Evolutionary conservation across 2,888 invertebrate genomes (phyloP), one percentile per base, ranked within the genome.

Genomic region (Sceliomorpha sp.): DNA sequence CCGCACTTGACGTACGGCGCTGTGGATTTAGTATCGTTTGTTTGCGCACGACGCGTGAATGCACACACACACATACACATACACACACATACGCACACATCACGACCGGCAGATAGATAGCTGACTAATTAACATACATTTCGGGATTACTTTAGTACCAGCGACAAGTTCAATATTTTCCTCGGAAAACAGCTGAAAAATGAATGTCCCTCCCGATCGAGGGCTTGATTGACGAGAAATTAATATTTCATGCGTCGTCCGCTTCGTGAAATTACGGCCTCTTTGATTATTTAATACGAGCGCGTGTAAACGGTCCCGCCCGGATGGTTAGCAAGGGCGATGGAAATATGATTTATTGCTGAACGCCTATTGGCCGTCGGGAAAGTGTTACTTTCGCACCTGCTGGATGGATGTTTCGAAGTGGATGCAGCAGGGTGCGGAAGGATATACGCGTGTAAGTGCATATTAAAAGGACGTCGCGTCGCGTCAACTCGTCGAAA

Each of bases 331-430:
- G 40, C 27, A 45, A 37, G 14, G 44, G 15, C 26, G 34, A 8
- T 14, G 40, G 40, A 31, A 39, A 47, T 48, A 27, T 59, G 59
- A 59, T 59, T 59, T 59, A 59, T 48, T 48, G 48, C 48, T 26
- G 10, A 8, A 40, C 59, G 32, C 59, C 48, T 40, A 59, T 59
- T 59, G 59, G 59, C 34, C 27, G 39, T 59, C 59, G 32, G 34
- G 48, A 48, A 40, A 48, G 48, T 48, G 48, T 40, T 59, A 59
- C 40, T 48, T 59, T 59, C 59, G 59, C 50, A 59, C 42, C 59
- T 48, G 42, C 50, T 42, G 27, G 40, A 50, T 42, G 36, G 42
- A 36, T 50, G 36, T 59, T 59, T 59, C n/a, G n/a, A n/a, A n/a
- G n/a, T n/a, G n/a, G n/a, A n/a, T n/a, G n/a, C n/a, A n/a, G n/a